Percentiles rank a stretch among this genome's conserved stretches.
These are phyloP conservation scores for Allolobophora icterica DNA, from an alignment of 2,888 invertebrate genomes.

Conservation along the genomic window DNA sequence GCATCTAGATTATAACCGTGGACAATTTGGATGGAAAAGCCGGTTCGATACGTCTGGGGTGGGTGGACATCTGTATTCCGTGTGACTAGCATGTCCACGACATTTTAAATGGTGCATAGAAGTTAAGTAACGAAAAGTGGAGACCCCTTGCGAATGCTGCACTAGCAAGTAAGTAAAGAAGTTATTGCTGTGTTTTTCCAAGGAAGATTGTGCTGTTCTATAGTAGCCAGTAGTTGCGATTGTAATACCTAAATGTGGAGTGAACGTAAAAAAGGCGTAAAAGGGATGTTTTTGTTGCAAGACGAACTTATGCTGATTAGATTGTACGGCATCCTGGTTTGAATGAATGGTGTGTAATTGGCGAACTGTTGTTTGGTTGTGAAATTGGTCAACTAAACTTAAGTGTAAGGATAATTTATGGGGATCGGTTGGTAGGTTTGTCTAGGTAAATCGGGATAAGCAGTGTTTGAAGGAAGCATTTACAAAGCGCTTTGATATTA, in stretches of 20 bases:
- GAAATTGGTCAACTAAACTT: neutral
- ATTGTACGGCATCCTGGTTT: no score
- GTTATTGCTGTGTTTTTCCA: neutral
- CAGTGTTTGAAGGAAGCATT: no score
- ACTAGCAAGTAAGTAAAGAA: constrained; percentile 9
- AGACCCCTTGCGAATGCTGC: neutral
- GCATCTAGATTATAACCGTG: neutral
- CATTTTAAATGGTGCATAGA: neutral
- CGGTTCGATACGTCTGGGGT: neutral
- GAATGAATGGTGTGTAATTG: neutral
- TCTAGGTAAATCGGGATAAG: no score
- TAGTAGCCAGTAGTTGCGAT: no score
- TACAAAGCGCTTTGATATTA: no score
- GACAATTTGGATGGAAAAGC: neutral
- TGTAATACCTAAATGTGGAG: no score
- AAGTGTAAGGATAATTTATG: neutral
- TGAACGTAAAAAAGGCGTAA: no score
- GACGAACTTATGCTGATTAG: no score
- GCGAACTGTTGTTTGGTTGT: neutral
- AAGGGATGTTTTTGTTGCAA: no score
- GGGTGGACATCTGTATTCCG: neutral
- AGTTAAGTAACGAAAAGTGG: no score
- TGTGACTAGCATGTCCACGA: neutral
- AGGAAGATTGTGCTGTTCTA: neutral
- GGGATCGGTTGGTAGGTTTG: neutral